A percentile compares a stretch with the other conserved stretches of the same genome.
These are phyloP conservation scores for Otolemur crassicaudatus DNA, from an alignment of 2,797 vertebrate species.

Conservation along the genomic window DNA sequence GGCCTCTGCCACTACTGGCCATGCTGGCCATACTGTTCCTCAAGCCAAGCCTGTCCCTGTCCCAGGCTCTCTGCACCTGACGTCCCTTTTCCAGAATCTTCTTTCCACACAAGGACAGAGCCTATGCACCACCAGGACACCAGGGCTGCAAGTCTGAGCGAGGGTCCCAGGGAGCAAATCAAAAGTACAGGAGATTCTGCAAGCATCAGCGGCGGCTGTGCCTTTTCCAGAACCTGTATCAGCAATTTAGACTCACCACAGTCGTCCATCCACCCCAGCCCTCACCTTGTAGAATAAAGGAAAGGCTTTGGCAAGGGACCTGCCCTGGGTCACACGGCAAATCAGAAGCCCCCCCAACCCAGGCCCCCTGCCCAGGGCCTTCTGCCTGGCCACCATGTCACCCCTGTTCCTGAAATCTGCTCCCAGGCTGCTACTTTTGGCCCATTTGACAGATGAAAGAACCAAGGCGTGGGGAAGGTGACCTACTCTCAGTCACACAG, in stretches of 20 bases:
- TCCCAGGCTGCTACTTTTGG: neutral
- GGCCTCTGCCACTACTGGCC: accelerated
- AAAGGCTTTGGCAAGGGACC: neutral
- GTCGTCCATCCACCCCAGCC: accelerated
- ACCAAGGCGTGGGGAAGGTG: neutral
- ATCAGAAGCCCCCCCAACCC: neutral
- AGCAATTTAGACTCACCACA: neutral
- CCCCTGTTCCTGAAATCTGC: neutral
- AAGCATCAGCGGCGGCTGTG: accelerated
- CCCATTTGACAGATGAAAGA: neutral
- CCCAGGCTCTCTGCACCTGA: neutral
- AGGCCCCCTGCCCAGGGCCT: neutral
- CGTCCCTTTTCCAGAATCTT: too few relatives aligned
- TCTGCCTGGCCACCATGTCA: neutral
- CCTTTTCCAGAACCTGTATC: neutral
- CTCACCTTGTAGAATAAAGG: neutral
- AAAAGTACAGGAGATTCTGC: neutral
- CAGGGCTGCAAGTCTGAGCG: accelerated
- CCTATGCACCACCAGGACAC: neutral
- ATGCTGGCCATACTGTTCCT: neutral
- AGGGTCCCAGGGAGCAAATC: neutral
- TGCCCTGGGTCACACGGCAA: neutral
- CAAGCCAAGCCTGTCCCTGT: accelerated
- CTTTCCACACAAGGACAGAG: accelerated
- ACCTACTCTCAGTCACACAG: accelerated